Conservation (phyloP, 2,888 invertebrate species). For the Dicranocentrus wangi region DNA sequence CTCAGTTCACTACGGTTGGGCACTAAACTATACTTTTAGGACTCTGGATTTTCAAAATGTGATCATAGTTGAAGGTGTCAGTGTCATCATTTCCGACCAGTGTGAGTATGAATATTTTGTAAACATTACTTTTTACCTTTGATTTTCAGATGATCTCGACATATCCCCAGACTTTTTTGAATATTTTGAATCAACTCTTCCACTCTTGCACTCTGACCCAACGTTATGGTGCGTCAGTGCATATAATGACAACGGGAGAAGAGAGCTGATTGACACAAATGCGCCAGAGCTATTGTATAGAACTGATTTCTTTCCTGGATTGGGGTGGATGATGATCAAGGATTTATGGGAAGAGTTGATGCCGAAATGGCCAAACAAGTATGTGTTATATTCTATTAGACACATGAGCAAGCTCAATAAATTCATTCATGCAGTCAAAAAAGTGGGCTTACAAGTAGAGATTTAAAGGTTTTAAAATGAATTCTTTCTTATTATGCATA, state of each 20-base stretch:
- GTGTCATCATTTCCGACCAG: neutral
- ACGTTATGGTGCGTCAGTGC: constrained; percentile 98
- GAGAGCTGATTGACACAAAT: constrained; percentile 83
- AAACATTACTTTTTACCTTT: neutral
- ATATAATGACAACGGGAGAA: constrained; percentile 99
- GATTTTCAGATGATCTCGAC: constrained; percentile 90
- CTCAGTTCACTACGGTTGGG: constrained; percentile 97
- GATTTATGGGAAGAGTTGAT: constrained; percentile 89
- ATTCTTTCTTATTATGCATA: constrained; percentile 75
- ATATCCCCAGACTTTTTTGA: constrained; percentile 97
- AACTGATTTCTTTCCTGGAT: constrained; percentile 98
- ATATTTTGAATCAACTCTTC: constrained; percentile 94
- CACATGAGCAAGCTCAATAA: too few relatives aligned
- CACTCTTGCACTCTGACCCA: constrained; percentile 86
- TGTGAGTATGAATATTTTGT: constrained; percentile 21
- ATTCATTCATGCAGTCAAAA: too few relatives aligned
- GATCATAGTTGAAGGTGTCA: constrained; percentile 93
- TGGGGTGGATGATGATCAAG: constrained; percentile 96
- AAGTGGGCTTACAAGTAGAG: too few relatives aligned
- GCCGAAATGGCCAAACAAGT: constrained; percentile 95
- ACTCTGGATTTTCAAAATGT: constrained; percentile 88
- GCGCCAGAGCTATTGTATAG: constrained; percentile 89
- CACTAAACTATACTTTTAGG: constrained; percentile 91
- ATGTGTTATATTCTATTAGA: constrained; percentile 61
- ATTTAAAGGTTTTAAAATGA: too few relatives aligned